phyloP scores from a whole-genome alignment of 2,888 invertebrate species.

The Drosophila cyrtoloma region DNA sequence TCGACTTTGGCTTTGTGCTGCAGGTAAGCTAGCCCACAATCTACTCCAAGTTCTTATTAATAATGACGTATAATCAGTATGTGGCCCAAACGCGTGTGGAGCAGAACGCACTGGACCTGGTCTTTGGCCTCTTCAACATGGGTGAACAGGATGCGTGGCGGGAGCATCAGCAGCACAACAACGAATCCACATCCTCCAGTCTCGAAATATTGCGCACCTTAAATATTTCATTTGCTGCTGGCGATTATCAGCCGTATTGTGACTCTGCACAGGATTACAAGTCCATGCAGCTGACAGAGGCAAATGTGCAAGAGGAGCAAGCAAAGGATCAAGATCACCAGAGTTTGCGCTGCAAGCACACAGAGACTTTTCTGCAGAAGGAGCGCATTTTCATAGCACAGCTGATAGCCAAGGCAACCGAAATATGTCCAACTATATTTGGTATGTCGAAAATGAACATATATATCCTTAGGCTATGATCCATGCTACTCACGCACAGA shows the following conservation, averaged over 20 bases:
- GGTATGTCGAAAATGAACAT: constrained; percentile 51
- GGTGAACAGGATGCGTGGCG: constrained; percentile 78
- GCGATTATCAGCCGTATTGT: constrained; percentile 74
- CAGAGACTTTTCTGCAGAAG: constrained; percentile 76
- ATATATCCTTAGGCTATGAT: not conserved
- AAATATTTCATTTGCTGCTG: constrained; percentile 80
- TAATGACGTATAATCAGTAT: constrained; percentile 45
- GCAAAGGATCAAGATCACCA: constrained; percentile 37
- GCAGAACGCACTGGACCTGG: constrained; percentile 80
- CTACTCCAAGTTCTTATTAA: not conserved
- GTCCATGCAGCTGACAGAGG: constrained; percentile 41
- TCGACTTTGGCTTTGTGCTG: constrained; percentile 90
- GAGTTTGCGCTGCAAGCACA: constrained; percentile 73
- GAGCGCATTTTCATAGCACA: constrained; percentile 78
- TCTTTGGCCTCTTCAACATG: constrained; percentile 82
- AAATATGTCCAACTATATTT: constrained; percentile 81
- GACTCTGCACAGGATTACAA: constrained; percentile 70
- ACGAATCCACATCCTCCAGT: constrained; percentile 83
- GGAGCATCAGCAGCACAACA: constrained; percentile 72
- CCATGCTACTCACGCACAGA: constrained; percentile 27
- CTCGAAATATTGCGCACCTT: constrained; percentile 83
- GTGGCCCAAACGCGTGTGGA: constrained; percentile 80
- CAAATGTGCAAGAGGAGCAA: constrained; percentile 5
- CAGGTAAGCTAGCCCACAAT: constrained; percentile 86
- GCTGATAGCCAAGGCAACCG: constrained; percentile 77